These are phyloP conservation scores for Cossypha caffra DNA, from an alignment of 2,797 vertebrate genomes.

Conservation along the genomic window DNA sequence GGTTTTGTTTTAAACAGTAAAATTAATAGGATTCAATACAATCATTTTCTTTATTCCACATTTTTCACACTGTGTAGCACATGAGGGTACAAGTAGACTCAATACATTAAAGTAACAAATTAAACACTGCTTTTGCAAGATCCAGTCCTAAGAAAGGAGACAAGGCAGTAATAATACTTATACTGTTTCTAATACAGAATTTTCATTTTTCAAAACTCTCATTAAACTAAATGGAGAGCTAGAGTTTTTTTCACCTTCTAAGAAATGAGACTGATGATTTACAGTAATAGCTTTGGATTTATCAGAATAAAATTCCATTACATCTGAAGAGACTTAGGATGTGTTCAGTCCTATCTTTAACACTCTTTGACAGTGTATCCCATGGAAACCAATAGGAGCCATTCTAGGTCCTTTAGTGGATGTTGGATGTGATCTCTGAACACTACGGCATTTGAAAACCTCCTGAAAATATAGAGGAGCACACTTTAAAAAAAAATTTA, in stretches of 20 bases:
- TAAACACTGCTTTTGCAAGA: neutral
- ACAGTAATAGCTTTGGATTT: neutral
- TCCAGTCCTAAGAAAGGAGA: neutral
- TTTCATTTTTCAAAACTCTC: neutral
- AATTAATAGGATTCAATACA: neutral
- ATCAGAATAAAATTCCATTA: neutral
- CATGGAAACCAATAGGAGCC: neutral
- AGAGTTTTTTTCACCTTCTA: neutral
- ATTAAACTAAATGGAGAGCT: neutral
- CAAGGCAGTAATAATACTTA: neutral
- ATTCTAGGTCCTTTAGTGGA: neutral
- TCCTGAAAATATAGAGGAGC: neutral
- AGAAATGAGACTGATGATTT: neutral
- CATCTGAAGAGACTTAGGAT: neutral
- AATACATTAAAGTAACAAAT: neutral
- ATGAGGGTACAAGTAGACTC: neutral
- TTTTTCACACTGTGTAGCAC: neutral
- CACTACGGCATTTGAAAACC: neutral
- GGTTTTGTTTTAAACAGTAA: neutral
- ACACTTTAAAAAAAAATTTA: neutral
- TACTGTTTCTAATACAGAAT: neutral
- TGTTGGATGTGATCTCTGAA: neutral
- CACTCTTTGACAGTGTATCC: neutral
- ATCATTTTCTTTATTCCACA: neutral
- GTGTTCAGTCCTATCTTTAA: neutral